Evolutionary conservation across 2,113 vertebrate genomes (phyloP), one percentile per base, ranked within the genome.

Genomic region (Eidolon helvum): DNA sequence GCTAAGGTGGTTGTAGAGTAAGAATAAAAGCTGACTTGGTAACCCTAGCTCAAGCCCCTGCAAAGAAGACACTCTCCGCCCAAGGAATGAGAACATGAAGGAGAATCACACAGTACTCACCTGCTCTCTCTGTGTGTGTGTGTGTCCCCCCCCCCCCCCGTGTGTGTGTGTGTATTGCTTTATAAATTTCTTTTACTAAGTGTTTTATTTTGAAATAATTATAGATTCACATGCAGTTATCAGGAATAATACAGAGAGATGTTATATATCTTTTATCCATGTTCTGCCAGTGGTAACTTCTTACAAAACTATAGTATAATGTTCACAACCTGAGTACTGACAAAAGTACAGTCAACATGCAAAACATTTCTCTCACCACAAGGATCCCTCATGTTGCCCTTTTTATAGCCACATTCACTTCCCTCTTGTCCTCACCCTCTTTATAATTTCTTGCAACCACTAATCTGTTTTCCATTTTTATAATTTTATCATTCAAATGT

Each of bases 161-260:
- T 45, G 45, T 45, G 45, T 45, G 45, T 45, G 45, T 45, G 10
- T 10, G 48, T 66, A 16, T 53, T 83, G n/a, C 26, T 95, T n/a
- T 77, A 22, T 72, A 30, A 5, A 7, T 28, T 43, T 28, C 90
- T 68, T 85, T 91, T 74, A 18, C 45, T 28, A 33, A 65, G 24
- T 11, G 71, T 79, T 92, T 87, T 77, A 71, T 87, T 90, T 97
- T 74, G 38, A 85, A 48, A 57, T 93, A 77, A 87, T 90, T 85
- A 11, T 89, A 66, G 16, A 59, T 71, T 89, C 50, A 55, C 10
- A 57, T 87, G 28, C 22, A 69, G 4, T 69, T 86, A 69, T 22
- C 59, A 59, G 24, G 91, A 93, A 40, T 71, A 71, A 88, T 69
- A 40, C 33, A 33, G 10, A 61, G 75, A 57, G 10, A 40, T 84